Evolutionary conservation across 2,113 vertebrate genomes (phyloP).

Genomic region (Bos indicus): DNA sequence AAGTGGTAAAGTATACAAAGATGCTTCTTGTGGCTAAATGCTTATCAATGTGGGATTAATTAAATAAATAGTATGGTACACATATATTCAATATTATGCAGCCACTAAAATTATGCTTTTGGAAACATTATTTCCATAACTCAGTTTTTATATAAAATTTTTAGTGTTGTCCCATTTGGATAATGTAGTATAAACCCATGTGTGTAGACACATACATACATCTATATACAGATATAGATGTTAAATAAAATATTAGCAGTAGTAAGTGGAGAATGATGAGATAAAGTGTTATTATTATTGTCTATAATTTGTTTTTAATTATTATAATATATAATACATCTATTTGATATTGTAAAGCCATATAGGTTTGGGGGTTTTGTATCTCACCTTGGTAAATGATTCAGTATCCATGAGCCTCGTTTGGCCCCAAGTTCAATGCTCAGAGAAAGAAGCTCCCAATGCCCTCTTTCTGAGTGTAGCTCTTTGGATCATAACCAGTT

Average conservation of each 20-base stretch:
- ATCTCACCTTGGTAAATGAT: not conserved
- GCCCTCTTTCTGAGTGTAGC: fast-evolving
- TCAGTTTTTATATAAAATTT: not conserved
- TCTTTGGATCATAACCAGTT: not conserved
- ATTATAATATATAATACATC: not conserved
- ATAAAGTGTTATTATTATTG: not conserved
- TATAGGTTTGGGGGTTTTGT: not conserved
- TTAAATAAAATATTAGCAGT: not conserved
- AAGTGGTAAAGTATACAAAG: not conserved
- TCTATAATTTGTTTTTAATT: not conserved
- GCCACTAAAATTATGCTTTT: not conserved
- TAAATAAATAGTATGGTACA: not conserved
- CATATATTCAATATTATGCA: not conserved
- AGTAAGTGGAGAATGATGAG: not conserved
- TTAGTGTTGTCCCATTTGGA: not conserved
- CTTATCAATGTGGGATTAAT: not conserved
- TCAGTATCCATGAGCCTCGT: not conserved
- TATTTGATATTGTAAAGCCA: not conserved
- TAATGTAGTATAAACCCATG: not conserved
- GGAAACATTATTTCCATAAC: not conserved
- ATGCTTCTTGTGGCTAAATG: not conserved
- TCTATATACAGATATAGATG: not conserved
- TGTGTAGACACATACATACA: not conserved
- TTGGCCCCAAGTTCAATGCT: not conserved
- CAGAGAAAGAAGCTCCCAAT: not conserved